These are phyloP conservation scores for Mandrillus leucophaeus DNA, from an alignment of 2,113 vertebrate species.

Conservation along the genomic window DNA sequence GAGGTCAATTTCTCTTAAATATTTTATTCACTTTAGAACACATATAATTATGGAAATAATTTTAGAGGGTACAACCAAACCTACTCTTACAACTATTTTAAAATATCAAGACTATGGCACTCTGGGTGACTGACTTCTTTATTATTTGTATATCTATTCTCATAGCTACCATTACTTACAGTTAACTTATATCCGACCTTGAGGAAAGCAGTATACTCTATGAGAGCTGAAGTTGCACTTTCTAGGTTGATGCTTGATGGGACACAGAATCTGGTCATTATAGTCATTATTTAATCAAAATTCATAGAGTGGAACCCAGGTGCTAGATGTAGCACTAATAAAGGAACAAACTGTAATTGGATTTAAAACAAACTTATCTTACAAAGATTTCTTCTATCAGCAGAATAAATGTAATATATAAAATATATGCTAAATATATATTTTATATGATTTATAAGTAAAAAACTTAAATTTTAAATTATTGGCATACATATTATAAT, in stretches of 20 bases:
- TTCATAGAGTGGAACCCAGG: not conserved
- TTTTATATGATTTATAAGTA: not conserved
- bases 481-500: not conserved
- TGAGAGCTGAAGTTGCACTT: not conserved
- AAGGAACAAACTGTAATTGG: not conserved
- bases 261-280: not conserved
- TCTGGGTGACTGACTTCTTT: not conserved
- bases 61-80: not conserved
- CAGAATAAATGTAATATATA: not conserved
- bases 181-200: not conserved
- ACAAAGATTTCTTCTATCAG: not conserved
- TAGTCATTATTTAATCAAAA: not conserved
- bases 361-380: slow-evolving; percentile 15
- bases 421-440: not conserved
- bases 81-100: not conserved
- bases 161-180: not conserved
- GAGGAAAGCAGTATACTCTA: not conserved
- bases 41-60: not conserved
- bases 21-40: slow-evolving; percentile 4
- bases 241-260: not conserved
- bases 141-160: not conserved
- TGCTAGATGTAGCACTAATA: not conserved
- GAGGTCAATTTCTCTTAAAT: not conserved
- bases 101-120: not conserved
- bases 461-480: not conserved